These are phyloP conservation scores for Hirtodrosophila confusa DNA, from an alignment of 2,888 invertebrate genomes.

Conservation along the genomic window DNA sequence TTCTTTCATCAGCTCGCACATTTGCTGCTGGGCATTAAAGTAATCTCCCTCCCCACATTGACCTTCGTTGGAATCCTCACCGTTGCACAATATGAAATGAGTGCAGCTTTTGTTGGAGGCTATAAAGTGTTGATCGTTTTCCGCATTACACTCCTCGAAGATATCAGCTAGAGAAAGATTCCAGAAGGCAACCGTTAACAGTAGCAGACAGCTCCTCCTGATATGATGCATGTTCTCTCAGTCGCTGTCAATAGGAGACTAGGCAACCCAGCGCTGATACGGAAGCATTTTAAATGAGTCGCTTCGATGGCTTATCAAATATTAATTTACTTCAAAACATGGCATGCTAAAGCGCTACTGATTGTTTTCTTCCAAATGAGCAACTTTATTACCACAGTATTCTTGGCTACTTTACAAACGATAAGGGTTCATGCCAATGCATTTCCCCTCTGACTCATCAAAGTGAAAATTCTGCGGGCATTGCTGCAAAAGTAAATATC, in stretches of 20 bases:
- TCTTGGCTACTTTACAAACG: slow-evolving; percentile 44
- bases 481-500: slow-evolving; percentile 72
- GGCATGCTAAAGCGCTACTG: slow-evolving; percentile 39
- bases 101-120: slow-evolving; percentile 66
- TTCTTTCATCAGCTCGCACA: slow-evolving; percentile 64
- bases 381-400: slow-evolving; percentile 32
- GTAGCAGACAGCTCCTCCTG: background rate
- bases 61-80: slow-evolving; percentile 77
- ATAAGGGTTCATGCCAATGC: slow-evolving; percentile 54
- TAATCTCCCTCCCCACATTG: slow-evolving; percentile 71
- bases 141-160: slow-evolving; percentile 54
- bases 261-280: slow-evolving; percentile 10
- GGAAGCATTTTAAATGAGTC: slow-evolving; percentile 37
- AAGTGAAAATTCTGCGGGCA: slow-evolving; percentile 77
- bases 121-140: slow-evolving; percentile 44
- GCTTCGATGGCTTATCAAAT: slow-evolving; percentile 47
- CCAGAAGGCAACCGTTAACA: slow-evolving; percentile 19
- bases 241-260: slow-evolving; percentile 27
- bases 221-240: slow-evolving; percentile 36
- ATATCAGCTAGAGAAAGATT: slow-evolving; percentile 32
- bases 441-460: slow-evolving; percentile 45
- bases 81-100: slow-evolving; percentile 75
- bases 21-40: slow-evolving; percentile 56
- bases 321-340: slow-evolving; percentile 52
- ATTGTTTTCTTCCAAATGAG: slow-evolving; percentile 5